Percentiles rank a stretch among this genome's conserved stretches.
Evolutionary conservation across 2,113 vertebrate species (phyloP).

Genomic region (Chaetura pelagica): DNA sequence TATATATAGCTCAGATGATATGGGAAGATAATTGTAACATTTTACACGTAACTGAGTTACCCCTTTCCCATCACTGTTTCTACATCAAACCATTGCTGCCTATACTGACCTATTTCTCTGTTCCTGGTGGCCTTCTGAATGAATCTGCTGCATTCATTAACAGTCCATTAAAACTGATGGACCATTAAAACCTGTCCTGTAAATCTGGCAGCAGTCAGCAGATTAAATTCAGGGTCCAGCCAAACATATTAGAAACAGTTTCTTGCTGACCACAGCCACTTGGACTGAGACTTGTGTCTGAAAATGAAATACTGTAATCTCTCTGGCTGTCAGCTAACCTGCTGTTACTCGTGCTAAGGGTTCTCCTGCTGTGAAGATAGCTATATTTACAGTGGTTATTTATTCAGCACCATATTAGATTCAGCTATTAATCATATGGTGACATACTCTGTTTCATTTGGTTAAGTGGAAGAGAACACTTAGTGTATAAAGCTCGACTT

Average conservation of each 20-base stretch:
- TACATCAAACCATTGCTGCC: neutral
- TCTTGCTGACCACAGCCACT: conserved; percentile 48
- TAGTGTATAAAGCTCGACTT: neutral
- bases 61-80: neutral
- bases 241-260: conserved; percentile 9
- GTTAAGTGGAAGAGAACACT: neutral
- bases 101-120: neutral
- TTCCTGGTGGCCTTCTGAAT: neutral
- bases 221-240: conserved; percentile 20
- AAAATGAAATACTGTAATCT: conserved; percentile 37
- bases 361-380: conserved; percentile 45
- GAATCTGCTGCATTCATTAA: conserved; percentile 9
- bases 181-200: neutral
- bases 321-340: conserved; percentile 36
- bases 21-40: neutral
- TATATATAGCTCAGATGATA: neutral
- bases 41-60: neutral
- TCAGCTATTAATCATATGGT: conserved; percentile 40
- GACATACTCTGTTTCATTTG: neutral
- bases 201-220: conserved; percentile 32
- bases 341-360: conserved; percentile 25
- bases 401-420: conserved; percentile 17
- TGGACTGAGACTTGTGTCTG: neutral
- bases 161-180: conserved; percentile 22
- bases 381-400: conserved; percentile 47